phyloP scores from a whole-genome alignment of 2,888 invertebrate genomes.

The Hypsopygia costalis region DNA sequence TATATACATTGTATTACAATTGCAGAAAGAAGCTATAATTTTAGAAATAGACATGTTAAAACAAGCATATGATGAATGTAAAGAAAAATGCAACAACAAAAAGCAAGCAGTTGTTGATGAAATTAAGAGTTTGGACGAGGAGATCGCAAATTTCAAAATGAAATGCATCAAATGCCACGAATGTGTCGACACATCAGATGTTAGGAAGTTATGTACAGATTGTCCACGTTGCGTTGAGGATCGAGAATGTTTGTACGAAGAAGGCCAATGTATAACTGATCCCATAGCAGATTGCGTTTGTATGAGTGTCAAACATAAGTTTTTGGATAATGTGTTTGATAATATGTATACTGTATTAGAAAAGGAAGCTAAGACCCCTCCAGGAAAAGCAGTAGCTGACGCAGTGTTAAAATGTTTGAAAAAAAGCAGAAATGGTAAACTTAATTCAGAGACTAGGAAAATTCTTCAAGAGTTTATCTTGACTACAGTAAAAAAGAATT shows the following conservation, averaged over 20 bases:
- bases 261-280: slow-evolving; percentile 41
- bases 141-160: slow-evolving; percentile 34
- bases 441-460: slow-evolving; percentile 45
- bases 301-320: slow-evolving; percentile 51
- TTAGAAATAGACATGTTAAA: slow-evolving; percentile 50
- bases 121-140: slow-evolving; percentile 37
- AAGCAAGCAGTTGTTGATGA: slow-evolving; percentile 38
- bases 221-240: slow-evolving; percentile 53
- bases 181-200: slow-evolving; percentile 48
- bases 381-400: slow-evolving; percentile 55
- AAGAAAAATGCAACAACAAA: slow-evolving; percentile 51
- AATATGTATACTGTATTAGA: slow-evolving; percentile 66
- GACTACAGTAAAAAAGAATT: slow-evolving; percentile 53
- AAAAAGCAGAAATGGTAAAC: slow-evolving; percentile 60
- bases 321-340: slow-evolving; percentile 66
- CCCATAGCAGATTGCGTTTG: slow-evolving; percentile 54
- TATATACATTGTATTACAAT: too few species aligned
- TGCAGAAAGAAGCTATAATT: slow-evolving; percentile 49
- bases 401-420: slow-evolving; percentile 45
- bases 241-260: slow-evolving; percentile 42
- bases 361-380: slow-evolving; percentile 37
- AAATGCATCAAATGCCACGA: slow-evolving; percentile 51
- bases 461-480: slow-evolving; percentile 58
- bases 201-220: slow-evolving; percentile 51
- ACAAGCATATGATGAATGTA: slow-evolving; percentile 41